Conservation (phyloP, 2,888 invertebrate species). For the Melanostoma scalare region DNA sequence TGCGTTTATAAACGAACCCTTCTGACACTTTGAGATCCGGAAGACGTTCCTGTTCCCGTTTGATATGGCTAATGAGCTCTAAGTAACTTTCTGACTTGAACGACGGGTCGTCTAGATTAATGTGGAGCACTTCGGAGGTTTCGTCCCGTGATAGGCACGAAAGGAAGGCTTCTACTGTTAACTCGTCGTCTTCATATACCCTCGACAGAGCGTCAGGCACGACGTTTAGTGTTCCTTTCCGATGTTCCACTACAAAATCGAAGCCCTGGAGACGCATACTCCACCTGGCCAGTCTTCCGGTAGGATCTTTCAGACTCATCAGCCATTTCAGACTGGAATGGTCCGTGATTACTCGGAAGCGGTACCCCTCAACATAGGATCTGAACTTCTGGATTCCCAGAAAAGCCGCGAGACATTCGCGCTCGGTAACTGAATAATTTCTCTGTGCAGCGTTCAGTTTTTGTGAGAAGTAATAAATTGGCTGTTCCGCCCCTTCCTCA, state of each 20-base stretch:
- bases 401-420: slow-evolving; percentile 13
- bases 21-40: background rate
- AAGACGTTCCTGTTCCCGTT: background rate
- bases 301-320: too few species aligned
- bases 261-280: slow-evolving; percentile 14
- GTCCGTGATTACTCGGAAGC: background rate
- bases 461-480: too few species aligned
- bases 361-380: slow-evolving; percentile 48
- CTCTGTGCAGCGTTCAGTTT: too few species aligned
- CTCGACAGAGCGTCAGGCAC: too few species aligned
- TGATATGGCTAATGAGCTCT: background rate
- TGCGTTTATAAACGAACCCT: too few species aligned
- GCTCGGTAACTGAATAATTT: too few species aligned
- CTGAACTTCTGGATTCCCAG: slow-evolving; percentile 48
- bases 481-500: too few species aligned
- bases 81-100: background rate
- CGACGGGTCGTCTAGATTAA: background rate
- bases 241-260: slow-evolving; percentile 22
- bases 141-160: background rate
- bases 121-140: background rate
- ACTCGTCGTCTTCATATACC: background rate
- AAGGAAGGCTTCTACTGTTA: background rate
- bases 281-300: slow-evolving; percentile 2
- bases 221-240: too few species aligned
- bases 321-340: too few species aligned